Conservation (phyloP, 2,888 invertebrate genomes). For the Anthophora plumipes region DNA sequence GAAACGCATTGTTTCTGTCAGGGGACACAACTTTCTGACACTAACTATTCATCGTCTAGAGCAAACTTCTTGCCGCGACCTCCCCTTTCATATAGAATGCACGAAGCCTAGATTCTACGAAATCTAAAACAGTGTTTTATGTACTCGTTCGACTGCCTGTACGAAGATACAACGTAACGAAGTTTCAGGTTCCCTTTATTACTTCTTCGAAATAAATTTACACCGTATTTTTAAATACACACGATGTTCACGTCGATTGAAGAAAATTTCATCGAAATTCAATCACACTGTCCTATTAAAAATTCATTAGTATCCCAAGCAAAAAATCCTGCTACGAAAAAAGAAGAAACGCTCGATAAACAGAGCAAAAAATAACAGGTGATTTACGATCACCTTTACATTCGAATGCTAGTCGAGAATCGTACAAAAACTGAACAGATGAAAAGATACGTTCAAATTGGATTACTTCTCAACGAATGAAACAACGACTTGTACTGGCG, state of each 20-base stretch:
- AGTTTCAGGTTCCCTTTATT: background rate
- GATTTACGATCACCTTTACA: no score
- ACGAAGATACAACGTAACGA: background rate
- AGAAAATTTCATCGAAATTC: background rate
- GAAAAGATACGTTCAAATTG: background rate
- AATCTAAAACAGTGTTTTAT: background rate
- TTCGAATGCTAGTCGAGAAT: no score
- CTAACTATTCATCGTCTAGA: background rate
- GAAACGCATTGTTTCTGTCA: constrained; percentile 12
- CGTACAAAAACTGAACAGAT: no score
- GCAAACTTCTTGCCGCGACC: background rate
- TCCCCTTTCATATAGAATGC: background rate
- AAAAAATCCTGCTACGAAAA: background rate
- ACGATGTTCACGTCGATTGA: no score
- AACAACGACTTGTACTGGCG: background rate
- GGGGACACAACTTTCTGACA: background rate
- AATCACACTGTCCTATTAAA: background rate
- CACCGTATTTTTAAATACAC: background rate
- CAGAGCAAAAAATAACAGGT: no score
- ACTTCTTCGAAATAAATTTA: background rate
- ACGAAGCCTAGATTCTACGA: background rate
- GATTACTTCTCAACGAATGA: background rate
- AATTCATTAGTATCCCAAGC: background rate
- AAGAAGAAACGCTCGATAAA: no score
- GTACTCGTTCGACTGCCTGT: background rate